Evolutionary conservation across 2,888 invertebrate genomes (phyloP).

Genomic region (Matsumyia berberina): DNA sequence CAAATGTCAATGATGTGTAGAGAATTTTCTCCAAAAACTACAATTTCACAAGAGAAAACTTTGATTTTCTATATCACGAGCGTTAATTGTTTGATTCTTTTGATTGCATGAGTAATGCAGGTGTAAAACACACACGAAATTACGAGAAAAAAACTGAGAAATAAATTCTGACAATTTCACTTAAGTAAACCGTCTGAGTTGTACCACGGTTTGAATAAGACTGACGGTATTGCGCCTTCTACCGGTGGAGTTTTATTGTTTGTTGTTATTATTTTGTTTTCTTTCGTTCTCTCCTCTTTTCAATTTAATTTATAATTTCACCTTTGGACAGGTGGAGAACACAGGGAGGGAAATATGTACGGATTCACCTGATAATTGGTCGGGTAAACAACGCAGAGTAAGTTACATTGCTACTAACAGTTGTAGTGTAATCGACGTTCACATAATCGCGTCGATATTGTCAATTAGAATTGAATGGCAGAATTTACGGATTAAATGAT

Average conservation of each 20-base stretch:
- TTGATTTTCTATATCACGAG: constrained; percentile 13
- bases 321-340: not conserved
- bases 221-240: constrained; percentile 34
- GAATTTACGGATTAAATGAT: constrained; percentile 16
- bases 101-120: constrained; percentile 20
- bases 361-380: constrained; percentile 62
- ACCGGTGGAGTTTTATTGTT: constrained; percentile 39
- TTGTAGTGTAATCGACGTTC: not conserved
- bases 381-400: constrained; percentile 49
- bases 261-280: constrained; percentile 19
- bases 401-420: not conserved
- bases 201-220: constrained; percentile 61
- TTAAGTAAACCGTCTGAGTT: constrained; percentile 53
- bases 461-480: constrained; percentile 3
- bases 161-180: constrained; percentile 21
- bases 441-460: constrained; percentile 4
- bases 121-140: constrained; percentile 1
- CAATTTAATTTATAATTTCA: constrained; percentile 21
- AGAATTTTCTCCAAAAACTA: constrained; percentile 27
- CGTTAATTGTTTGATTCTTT: constrained; percentile 10
- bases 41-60: constrained; percentile 14
- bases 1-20: constrained; percentile 21
- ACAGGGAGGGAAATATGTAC: constrained; percentile 40
- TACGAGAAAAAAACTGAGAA: not conserved
- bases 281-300: not conserved